These are phyloP conservation scores for Diadophis punctatus DNA, from an alignment of 2,113 vertebrate species.

Conservation along the genomic window DNA sequence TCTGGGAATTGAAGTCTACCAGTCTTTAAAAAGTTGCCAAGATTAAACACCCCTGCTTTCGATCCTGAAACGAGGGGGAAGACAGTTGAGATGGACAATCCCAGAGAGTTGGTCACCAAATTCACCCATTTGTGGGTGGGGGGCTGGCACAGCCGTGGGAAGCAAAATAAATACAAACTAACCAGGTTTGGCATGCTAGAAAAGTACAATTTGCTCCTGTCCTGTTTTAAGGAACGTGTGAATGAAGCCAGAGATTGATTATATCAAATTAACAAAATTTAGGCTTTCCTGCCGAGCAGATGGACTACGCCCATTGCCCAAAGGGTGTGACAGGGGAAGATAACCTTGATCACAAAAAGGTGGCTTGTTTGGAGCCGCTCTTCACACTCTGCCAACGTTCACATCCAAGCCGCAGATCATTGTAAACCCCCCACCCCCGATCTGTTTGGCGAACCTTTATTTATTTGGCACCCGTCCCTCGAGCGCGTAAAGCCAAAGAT, in stretches of 20 bases:
- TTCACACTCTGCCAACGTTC: neutral
- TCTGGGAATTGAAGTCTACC: neutral
- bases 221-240: neutral
- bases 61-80: neutral
- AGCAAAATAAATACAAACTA: neutral
- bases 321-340: neutral
- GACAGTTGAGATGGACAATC: neutral
- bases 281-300: neutral
- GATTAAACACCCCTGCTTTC: neutral
- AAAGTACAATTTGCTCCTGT: no score
- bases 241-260: neutral
- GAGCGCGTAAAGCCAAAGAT: no score
- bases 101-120: neutral
- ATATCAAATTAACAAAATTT: neutral
- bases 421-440: no score
- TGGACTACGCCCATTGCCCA: neutral
- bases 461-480: neutral
- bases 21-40: neutral
- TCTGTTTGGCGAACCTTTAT: neutral
- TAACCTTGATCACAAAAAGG: neutral
- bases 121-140: neutral
- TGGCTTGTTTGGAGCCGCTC: neutral
- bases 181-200: neutral
- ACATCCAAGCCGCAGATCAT: neutral
- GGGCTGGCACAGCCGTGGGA: neutral